Percentiles rank a stretch among this genome's conserved stretches.
Evolutionary conservation across 2,888 invertebrate species (phyloP).

Genomic region (Therioaphis trifolii): DNA sequence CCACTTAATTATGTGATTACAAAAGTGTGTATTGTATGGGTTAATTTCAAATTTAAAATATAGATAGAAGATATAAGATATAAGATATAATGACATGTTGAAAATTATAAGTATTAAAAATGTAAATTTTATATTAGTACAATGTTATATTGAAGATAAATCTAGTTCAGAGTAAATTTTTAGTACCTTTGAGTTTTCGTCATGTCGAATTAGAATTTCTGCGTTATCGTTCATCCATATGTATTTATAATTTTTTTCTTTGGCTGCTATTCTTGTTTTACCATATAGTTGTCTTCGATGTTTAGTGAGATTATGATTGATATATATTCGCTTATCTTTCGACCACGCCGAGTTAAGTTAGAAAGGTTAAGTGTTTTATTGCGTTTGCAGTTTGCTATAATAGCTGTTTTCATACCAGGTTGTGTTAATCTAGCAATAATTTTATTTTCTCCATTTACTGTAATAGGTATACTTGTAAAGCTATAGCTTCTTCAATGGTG

Average conservation of each 20-base stretch:
- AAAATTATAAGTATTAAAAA: neutral
- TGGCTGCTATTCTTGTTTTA: constrained; percentile 9
- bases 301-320: constrained; percentile 21
- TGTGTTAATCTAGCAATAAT: neutral
- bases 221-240: constrained; percentile 9
- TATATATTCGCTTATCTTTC: constrained; percentile 1
- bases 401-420: constrained; percentile 1
- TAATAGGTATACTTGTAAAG: constrained; percentile 13
- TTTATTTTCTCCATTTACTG: constrained; percentile 10
- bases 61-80: neutral
- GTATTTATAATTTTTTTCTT: constrained; percentile 6
- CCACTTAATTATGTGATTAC: neutral
- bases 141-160: neutral
- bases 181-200: constrained; percentile 13
- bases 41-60: constrained; percentile 7
- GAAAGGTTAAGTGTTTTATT: constrained; percentile 16
- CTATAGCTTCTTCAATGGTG: neutral
- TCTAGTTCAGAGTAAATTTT: constrained; percentile 11
- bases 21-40: neutral
- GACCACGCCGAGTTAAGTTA: constrained; percentile 10
- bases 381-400: neutral
- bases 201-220: neutral
- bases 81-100: neutral
- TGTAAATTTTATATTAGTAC: neutral
- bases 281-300: neutral